Evolutionary conservation across 1,140 invertebrate genomes (phyloP).

Genomic region (Megalonaias nervosa): DNA sequence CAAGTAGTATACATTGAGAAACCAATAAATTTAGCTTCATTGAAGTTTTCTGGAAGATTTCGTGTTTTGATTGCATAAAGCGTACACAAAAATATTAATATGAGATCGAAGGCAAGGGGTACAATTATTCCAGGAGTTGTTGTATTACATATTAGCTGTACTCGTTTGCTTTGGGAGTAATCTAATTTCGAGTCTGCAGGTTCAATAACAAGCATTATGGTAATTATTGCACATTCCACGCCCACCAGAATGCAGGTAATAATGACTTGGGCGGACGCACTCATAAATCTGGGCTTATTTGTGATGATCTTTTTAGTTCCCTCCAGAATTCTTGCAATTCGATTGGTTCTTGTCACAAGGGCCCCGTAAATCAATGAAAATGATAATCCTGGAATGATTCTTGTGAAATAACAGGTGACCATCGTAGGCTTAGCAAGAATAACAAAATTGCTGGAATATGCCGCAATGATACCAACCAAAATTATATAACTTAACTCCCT

Average conservation of each 20-base stretch:
- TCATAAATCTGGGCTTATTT: conserved; percentile 81
- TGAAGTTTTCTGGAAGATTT: conserved; percentile 91
- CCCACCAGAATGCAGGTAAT: conserved; percentile 80
- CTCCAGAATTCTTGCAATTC: conserved; percentile 87
- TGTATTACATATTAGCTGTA: conserved; percentile 81
- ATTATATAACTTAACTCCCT: conserved; percentile 87
- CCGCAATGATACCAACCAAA: conserved; percentile 77
- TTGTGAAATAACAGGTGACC: conserved; percentile 79
- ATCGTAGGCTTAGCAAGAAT: conserved; percentile 81
- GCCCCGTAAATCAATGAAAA: conserved; percentile 90
- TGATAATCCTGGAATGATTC: conserved; percentile 82
- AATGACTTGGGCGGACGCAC: conserved; percentile 77
- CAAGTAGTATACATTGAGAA: conserved; percentile 91
- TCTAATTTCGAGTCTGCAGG: conserved; percentile 77
- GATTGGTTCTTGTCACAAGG: conserved; percentile 88
- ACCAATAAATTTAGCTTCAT: conserved; percentile 75
- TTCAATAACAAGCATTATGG: conserved; percentile 80
- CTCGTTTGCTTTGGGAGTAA: conserved; percentile 71
- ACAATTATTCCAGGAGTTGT: conserved; percentile 80
- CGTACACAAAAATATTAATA: conserved; percentile 86
- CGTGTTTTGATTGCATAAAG: conserved; percentile 89
- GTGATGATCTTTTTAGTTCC: conserved; percentile 86
- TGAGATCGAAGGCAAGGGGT: conserved; percentile 85
- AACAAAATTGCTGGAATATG: conserved; percentile 79
- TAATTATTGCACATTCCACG: conserved; percentile 81